Conservation (phyloP, 2,797 vertebrate genomes). For the Pipistrellus kuhlii region DNA sequence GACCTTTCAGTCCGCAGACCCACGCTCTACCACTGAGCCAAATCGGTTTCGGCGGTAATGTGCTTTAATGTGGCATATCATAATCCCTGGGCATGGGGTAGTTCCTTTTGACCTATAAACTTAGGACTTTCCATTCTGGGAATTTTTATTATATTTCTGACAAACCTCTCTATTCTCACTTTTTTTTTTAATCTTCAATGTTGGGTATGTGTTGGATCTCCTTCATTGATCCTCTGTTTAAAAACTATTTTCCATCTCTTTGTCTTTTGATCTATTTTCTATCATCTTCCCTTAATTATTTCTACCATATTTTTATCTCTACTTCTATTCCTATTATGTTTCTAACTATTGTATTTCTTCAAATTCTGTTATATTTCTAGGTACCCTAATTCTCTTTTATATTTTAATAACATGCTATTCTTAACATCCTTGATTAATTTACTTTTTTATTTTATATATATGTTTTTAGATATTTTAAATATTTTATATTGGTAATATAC, state of each 20-base stretch:
- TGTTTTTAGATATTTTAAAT: not conserved
- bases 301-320: not conserved
- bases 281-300: not conserved
- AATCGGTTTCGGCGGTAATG: not conserved
- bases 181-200: not conserved
- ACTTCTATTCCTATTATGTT: not conserved
- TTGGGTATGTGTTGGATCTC: not conserved
- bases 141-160: not conserved
- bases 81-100: not conserved
- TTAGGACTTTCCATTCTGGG: not conserved
- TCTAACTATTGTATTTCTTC: slow-evolving; percentile 3
- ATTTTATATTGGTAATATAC: slow-evolving; percentile 16
- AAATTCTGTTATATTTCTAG: slow-evolving; percentile 34
- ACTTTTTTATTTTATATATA: not conserved
- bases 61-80: not conserved
- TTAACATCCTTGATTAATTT: slow-evolving; percentile 2
- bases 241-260: not conserved
- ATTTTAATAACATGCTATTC: not conserved
- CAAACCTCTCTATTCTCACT: not conserved
- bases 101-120: not conserved
- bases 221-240: not conserved
- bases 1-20: too few relatives aligned
- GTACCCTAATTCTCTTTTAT: slow-evolving; percentile 12
- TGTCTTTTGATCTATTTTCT: slow-evolving; percentile 31
- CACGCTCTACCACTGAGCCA: too few relatives aligned